Evolutionary conservation across 2,797 vertebrate genomes (phyloP).

Genomic region (Parauchenoglanis punctatus): DNA sequence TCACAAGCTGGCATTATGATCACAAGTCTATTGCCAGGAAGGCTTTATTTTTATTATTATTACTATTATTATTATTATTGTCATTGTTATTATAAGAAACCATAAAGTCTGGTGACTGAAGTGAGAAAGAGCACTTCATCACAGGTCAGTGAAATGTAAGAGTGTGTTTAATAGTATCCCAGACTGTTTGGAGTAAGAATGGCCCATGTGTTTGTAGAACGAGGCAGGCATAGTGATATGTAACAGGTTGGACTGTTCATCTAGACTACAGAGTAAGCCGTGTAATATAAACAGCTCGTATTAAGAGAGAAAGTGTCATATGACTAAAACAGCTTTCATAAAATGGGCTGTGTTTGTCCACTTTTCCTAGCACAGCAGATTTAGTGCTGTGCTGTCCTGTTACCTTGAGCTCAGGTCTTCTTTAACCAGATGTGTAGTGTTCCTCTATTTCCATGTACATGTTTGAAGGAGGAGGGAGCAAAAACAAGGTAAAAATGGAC

Average conservation of each 20-base stretch:
- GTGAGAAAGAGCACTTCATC: constrained; percentile 62
- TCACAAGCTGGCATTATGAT: constrained; percentile 43
- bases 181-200: constrained; percentile 57
- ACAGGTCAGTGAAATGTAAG: constrained; percentile 55
- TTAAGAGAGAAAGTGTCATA: constrained; percentile 43
- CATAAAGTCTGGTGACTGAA: constrained; percentile 61
- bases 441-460: constrained; percentile 52
- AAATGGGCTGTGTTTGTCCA: constrained; percentile 33
- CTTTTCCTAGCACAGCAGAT: constrained; percentile 27
- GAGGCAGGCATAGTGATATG: constrained; percentile 38
- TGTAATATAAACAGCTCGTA: constrained; percentile 47
- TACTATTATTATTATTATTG: constrained; percentile 45
- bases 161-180: constrained; percentile 56
- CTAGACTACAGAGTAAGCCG: constrained; percentile 43
- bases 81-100: constrained; percentile 47
- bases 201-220: constrained; percentile 51
- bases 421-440: constrained; percentile 61
- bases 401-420: constrained; percentile 31
- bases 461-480: constrained; percentile 9
- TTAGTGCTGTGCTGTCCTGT: constrained; percentile 39
- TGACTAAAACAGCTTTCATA: constrained; percentile 43
- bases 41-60: not conserved
- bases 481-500: constrained; percentile 37
- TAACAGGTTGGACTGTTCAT: constrained; percentile 38
- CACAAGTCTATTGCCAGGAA: constrained; percentile 39